Conservation (phyloP, 2,797 vertebrate species). For the Schizopygopsis malacanthus region DNA sequence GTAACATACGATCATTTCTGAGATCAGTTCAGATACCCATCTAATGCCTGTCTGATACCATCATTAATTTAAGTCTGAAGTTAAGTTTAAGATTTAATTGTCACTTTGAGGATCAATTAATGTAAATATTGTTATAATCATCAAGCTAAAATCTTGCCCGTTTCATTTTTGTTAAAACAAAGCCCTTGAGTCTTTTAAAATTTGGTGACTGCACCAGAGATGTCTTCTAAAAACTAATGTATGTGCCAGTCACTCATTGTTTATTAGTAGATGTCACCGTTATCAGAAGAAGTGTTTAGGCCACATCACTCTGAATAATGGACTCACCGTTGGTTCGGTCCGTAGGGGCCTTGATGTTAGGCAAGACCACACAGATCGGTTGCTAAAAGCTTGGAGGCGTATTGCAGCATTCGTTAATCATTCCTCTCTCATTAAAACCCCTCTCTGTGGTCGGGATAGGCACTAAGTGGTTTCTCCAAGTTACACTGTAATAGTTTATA, state of each 20-base stretch:
- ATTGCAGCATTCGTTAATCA: conserved; percentile 49
- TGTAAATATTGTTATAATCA: background rate
- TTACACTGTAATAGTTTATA: conserved; percentile 53
- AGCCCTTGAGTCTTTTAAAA: background rate
- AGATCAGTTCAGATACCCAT: background rate
- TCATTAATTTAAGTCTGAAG: background rate
- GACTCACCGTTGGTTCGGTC: background rate
- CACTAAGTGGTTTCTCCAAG: conserved; percentile 54
- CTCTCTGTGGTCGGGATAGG: conserved; percentile 44
- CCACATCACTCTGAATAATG: background rate
- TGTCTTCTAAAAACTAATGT: background rate
- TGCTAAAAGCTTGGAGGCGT: conserved; percentile 45
- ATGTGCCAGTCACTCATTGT: background rate
- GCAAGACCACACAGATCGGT: conserved; percentile 18
- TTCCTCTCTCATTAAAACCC: conserved; percentile 46
- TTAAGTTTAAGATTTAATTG: background rate
- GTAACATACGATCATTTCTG: background rate
- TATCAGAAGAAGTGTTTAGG: background rate
- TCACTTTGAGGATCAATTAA: too few relatives aligned
- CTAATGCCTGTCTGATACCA: background rate
- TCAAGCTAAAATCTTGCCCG: background rate
- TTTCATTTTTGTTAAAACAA: background rate
- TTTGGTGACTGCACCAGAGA: background rate
- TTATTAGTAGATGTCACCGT: background rate
- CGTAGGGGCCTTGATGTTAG: conserved; percentile 1